Conservation (phyloP, 1,140 invertebrate genomes). For the Trigoniulus corallinus region DNA sequence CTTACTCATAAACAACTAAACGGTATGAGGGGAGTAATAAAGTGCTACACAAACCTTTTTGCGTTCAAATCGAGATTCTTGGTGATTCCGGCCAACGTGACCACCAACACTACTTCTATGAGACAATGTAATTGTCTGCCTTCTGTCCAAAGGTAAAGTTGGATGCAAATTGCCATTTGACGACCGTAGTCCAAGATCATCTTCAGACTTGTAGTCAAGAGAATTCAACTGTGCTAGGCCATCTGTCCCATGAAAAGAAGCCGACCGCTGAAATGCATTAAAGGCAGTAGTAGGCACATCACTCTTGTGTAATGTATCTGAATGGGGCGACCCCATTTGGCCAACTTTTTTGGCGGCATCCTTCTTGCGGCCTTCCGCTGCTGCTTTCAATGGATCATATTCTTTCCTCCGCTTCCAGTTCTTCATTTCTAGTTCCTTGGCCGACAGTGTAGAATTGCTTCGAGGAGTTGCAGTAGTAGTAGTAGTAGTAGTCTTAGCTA, state of each 20-base stretch:
- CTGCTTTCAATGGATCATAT: conserved; percentile 72
- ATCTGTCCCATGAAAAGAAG: conserved; percentile 35
- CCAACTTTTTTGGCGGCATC: conserved; percentile 13
- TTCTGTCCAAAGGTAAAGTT: not conserved
- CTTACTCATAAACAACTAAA: not conserved
- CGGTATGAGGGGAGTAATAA: not conserved
- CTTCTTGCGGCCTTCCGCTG: conserved; percentile 45
- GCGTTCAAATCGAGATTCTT: not conserved
- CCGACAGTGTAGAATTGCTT: conserved; percentile 43
- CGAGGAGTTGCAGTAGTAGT: conserved; percentile 14
- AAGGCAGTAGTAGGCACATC: conserved; percentile 19
- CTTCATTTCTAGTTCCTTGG: conserved; percentile 64
- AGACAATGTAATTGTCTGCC: not conserved
- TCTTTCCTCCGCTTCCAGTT: conserved; percentile 82
- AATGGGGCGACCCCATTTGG: conserved; percentile 5
- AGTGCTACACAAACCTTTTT: not conserved
- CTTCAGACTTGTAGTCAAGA: not conserved
- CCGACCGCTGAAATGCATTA: conserved; percentile 31
- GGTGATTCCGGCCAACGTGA: too few relatives aligned
- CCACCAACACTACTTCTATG: too few relatives aligned
- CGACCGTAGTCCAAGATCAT: not conserved
- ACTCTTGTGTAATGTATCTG: not conserved
- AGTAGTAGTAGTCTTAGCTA: not conserved
- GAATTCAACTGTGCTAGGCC: conserved; percentile 6
- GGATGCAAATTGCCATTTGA: not conserved